Evolutionary conservation across 2,797 vertebrate genomes (phyloP).

Genomic region (Glossophaga mutica): DNA sequence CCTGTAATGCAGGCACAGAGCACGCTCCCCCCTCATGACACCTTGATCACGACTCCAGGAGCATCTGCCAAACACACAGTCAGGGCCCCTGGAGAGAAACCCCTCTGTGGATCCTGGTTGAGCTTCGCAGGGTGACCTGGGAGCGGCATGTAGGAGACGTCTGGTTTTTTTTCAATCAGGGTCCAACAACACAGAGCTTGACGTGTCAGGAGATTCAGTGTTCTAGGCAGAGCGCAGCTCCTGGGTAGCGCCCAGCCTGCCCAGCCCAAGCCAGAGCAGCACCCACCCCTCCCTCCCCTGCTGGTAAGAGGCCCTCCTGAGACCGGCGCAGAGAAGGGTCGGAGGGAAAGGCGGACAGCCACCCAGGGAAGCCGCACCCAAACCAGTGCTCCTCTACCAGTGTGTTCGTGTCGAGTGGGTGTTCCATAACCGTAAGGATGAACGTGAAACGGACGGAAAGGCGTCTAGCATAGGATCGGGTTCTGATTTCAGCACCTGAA

Average conservation of each 20-base stretch:
- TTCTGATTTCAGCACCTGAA: neutral
- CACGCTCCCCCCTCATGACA: fast-evolving
- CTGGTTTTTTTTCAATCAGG: neutral
- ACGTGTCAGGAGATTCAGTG: neutral
- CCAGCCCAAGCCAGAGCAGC: neutral
- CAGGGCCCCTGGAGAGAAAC: neutral
- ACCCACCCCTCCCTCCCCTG: neutral
- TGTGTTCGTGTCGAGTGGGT: neutral
- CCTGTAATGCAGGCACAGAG: neutral
- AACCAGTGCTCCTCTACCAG: neutral
- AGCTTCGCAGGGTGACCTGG: neutral
- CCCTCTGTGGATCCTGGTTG: neutral
- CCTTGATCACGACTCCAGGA: neutral
- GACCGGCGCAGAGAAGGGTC: neutral
- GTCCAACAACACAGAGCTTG: neutral
- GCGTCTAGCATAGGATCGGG: neutral
- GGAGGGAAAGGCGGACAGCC: neutral
- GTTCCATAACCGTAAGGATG: neutral
- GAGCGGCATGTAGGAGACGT: neutral
- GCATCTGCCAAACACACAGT: neutral
- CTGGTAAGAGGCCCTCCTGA: neutral
- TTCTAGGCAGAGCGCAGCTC: neutral
- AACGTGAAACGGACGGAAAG: neutral
- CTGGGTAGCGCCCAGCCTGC: neutral
- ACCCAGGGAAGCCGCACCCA: neutral